A percentile compares a stretch with the other conserved stretches of the same genome.
These are phyloP conservation scores for Aphelenchoides fujianensis DNA, from an alignment of 1,140 invertebrate genomes.

Conservation along the genomic window DNA sequence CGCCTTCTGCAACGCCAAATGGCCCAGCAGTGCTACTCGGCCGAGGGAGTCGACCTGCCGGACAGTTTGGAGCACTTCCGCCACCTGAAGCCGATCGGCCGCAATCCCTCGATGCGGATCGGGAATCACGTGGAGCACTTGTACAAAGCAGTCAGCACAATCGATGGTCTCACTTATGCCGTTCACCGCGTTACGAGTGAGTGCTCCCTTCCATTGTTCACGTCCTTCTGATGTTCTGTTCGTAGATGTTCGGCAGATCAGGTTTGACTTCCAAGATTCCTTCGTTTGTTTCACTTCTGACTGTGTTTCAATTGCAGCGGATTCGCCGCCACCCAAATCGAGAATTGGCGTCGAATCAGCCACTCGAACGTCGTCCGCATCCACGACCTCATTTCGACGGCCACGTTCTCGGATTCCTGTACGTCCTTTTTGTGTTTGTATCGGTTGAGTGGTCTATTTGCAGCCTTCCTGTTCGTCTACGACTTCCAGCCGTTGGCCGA, in stretches of 20 bases:
- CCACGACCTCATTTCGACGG: constrained; percentile 18
- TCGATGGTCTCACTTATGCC: constrained; percentile 26
- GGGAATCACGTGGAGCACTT: constrained; percentile 11
- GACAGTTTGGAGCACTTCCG: constrained; percentile 13
- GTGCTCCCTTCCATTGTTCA: too few relatives aligned
- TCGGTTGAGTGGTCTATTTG: background rate
- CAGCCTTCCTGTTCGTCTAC: constrained; percentile 29
- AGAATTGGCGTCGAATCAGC: constrained; percentile 27
- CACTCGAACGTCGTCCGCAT: constrained; percentile 24
- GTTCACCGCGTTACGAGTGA: constrained; percentile 22
- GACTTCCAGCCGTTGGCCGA: constrained; percentile 36
- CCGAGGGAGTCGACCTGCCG: background rate
- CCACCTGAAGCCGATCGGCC: constrained; percentile 2
- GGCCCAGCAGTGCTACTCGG: constrained; percentile 11
- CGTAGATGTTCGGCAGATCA: background rate
- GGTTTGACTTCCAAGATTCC: too few relatives aligned
- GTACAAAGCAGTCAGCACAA: constrained; percentile 30
- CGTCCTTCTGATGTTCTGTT: too few relatives aligned
- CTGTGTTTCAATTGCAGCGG: background rate
- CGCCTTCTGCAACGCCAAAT: constrained; percentile 5
- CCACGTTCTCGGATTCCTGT: constrained; percentile 9
- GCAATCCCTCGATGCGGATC: constrained; percentile 15
- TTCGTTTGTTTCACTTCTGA: too few relatives aligned
- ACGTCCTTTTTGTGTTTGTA: background rate
- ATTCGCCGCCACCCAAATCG: constrained; percentile 9